A percentile compares a stretch with the other conserved stretches of the same genome.
phyloP scores from a whole-genome alignment of 2,888 invertebrate species.

The Phaonia tiefii region DNA sequence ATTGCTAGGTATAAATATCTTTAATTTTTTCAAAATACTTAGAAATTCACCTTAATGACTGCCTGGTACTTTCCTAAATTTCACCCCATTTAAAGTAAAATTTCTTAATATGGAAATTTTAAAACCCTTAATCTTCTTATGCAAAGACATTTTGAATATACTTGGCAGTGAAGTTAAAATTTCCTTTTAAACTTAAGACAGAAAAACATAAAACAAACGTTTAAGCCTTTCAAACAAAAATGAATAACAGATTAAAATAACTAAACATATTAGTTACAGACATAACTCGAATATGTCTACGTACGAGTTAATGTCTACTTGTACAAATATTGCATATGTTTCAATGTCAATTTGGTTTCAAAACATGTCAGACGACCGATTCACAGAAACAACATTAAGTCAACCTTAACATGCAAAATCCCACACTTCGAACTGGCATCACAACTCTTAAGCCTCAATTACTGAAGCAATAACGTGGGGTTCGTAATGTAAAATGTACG shows the following conservation, averaged over 20 bases:
- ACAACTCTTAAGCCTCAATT: too few species aligned
- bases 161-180: background rate
- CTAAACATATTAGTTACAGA: conserved; percentile 27
- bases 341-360: conserved; percentile 4
- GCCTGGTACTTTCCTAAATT: too few species aligned
- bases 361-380: too few species aligned
- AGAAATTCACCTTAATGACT: too few species aligned
- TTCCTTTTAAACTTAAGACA: background rate
- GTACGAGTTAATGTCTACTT: background rate
- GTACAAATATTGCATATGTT: background rate
- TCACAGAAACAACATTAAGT: background rate
- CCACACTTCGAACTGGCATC: too few species aligned
- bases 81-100: conserved; percentile 15
- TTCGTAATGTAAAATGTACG: background rate
- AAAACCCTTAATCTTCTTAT: conserved; percentile 20
- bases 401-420: background rate
- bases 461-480: too few species aligned
- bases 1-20: too few species aligned
- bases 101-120: background rate
- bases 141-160: background rate
- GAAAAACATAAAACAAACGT: conserved; percentile 19
- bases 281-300: background rate
- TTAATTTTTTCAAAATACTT: too few species aligned
- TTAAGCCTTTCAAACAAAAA: conserved; percentile 7
- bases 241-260: background rate